Conservation (phyloP, 2,797 vertebrate species). For the Lateolabrax maculatus region DNA sequence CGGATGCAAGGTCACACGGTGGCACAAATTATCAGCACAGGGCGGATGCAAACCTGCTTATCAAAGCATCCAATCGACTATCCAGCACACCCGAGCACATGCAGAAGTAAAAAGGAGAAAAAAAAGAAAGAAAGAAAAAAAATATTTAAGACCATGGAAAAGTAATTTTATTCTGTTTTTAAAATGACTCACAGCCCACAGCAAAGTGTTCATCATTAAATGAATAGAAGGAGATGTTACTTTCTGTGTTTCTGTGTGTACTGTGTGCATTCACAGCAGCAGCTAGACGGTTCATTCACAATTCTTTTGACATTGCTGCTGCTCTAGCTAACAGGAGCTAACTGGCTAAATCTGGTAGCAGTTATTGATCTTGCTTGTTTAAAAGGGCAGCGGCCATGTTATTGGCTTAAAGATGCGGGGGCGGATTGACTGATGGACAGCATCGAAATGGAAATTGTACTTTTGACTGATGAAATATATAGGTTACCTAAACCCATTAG, state of each 20-base stretch:
- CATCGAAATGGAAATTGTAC: neutral
- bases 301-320: neutral
- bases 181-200: neutral
- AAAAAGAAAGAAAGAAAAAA: neutral
- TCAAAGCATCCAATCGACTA: slow-evolving; percentile 17
- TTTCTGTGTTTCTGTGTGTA: neutral
- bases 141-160: no score
- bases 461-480: slow-evolving; percentile 13
- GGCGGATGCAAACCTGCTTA: slow-evolving; percentile 41
- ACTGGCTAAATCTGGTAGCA: neutral
- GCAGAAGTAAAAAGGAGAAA: neutral
- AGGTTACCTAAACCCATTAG: neutral
- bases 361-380: neutral
- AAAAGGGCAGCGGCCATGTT: neutral
- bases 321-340: neutral
- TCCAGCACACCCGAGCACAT: neutral
- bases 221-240: neutral
- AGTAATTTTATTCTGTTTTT: neutral
- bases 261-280: neutral
- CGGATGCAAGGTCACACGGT: slow-evolving; percentile 33
- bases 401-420: neutral
- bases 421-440: neutral
- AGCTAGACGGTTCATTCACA: neutral
- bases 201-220: neutral
- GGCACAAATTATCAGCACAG: slow-evolving; percentile 31